A percentile compares a stretch with the other conserved stretches of the same genome.
Conservation (phyloP, 2,113 vertebrate genomes). For the Sinocyclocheilus rhinocerous region DNA sequence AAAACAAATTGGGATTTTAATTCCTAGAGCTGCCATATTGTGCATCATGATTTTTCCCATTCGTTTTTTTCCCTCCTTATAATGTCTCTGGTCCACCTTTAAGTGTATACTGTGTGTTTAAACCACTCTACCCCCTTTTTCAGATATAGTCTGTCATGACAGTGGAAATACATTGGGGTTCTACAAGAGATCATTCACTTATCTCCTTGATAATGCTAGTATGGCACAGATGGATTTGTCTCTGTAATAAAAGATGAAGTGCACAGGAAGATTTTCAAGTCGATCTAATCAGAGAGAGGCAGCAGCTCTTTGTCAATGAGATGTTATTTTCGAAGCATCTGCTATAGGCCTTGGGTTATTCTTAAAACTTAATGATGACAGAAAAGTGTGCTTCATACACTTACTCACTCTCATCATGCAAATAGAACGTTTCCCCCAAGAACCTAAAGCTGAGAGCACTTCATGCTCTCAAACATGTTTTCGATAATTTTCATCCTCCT, state of each 20-base stretch:
- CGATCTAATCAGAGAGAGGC: conserved; percentile 24
- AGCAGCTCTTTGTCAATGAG: conserved; percentile 38
- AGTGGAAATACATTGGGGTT: neutral
- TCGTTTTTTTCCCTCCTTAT: neutral
- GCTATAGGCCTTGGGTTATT: conserved; percentile 52
- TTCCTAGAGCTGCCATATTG: neutral
- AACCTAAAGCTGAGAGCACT: conserved; percentile 28
- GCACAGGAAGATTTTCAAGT: conserved; percentile 32
- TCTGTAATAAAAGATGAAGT: conserved; percentile 49
- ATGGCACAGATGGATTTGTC: conserved; percentile 38
- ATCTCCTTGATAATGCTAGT: neutral
- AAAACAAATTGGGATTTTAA: neutral
- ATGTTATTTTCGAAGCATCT: conserved; percentile 40
- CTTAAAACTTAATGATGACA: conserved; percentile 54
- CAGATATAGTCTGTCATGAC: neutral
- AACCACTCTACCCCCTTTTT: neutral
- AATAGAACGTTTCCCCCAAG: neutral
- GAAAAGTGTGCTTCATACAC: conserved; percentile 42
- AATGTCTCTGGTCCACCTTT: neutral
- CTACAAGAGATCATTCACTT: neutral
- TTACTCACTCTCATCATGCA: conserved; percentile 41
- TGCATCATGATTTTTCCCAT: neutral
- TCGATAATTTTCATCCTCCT: conserved; percentile 11
- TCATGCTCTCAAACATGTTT: neutral
- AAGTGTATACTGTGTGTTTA: neutral